phyloP scores from a whole-genome alignment of 1,140 invertebrate genomes.

The Anastrepha obliqua region DNA sequence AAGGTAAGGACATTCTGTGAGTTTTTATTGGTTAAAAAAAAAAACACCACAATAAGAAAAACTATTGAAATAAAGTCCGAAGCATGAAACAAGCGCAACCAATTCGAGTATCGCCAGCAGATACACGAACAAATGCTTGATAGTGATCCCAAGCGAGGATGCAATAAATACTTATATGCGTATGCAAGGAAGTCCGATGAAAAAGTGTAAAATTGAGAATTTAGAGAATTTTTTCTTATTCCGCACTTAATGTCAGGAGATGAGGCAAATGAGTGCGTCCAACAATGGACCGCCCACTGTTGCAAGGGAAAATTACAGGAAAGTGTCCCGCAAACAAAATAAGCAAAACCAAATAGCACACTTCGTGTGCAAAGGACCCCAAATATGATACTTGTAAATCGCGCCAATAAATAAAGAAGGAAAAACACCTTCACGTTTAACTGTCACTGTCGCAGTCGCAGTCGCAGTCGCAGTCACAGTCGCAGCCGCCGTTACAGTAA shows the following conservation, averaged over 20 bases:
- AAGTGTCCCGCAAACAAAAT: conserved; percentile 29
- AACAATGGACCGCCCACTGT: conserved; percentile 37
- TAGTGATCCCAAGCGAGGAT: neutral
- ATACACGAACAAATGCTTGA: neutral
- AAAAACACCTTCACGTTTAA: conserved; percentile 32
- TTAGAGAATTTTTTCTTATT: neutral
- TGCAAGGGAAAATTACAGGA: conserved; percentile 28
- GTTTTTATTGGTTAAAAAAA: no score
- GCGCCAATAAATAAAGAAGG: neutral
- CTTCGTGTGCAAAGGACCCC: neutral
- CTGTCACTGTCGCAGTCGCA: neutral
- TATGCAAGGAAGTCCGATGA: neutral
- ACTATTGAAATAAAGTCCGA: conserved; percentile 1
- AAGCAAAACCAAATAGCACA: neutral
- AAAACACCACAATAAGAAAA: neutral
- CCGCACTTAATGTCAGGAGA: neutral
- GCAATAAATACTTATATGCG: neutral
- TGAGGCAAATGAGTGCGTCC: neutral
- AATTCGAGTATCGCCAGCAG: neutral
- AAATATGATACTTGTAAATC: conserved; percentile 5
- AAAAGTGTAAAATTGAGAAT: conserved; percentile 25
- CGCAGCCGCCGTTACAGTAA: no score
- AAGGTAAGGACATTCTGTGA: no score
- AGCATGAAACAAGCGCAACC: neutral
- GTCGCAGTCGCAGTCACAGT: neutral